Conservation (phyloP, 2,113 vertebrate species). For the Scytalopus superciliaris region DNA sequence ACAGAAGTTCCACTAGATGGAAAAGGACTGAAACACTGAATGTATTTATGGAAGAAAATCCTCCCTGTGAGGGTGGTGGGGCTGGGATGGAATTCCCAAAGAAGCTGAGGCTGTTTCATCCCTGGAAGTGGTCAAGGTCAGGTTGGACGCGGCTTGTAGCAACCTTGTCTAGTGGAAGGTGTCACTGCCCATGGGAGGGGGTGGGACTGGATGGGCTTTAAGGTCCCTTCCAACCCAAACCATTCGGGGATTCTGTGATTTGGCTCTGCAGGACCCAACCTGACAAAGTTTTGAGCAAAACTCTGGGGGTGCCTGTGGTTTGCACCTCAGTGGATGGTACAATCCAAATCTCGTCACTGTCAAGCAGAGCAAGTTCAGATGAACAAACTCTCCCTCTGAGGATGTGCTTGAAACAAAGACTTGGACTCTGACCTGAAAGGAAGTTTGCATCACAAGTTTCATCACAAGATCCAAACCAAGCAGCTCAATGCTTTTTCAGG, state of each 20-base stretch:
- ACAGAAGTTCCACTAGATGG: background rate
- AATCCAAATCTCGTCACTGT: background rate
- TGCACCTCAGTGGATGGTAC: fast-evolving
- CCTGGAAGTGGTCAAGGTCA: background rate
- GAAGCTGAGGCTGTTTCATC: background rate
- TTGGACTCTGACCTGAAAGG: background rate
- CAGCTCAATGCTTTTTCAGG: background rate
- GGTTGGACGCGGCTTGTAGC: background rate
- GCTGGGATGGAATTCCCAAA: background rate
- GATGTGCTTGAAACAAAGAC: background rate
- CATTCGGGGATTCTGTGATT: fast-evolving
- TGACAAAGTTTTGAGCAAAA: background rate
- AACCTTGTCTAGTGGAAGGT: fast-evolving
- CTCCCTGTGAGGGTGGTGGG: background rate
- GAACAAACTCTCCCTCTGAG: background rate
- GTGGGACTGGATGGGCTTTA: background rate
- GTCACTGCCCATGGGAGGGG: background rate
- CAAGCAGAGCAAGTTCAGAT: background rate
- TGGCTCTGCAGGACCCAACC: background rate
- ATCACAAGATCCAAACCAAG: background rate
- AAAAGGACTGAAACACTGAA: background rate
- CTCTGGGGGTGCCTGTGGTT: background rate
- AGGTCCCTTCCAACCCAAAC: background rate
- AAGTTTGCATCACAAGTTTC: background rate
- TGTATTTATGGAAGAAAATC: background rate